A percentile compares a stretch with the other conserved stretches of the same genome.
phyloP scores from a whole-genome alignment of 1,140 invertebrate genomes.

The Diachasmimorpha longicaudata region DNA sequence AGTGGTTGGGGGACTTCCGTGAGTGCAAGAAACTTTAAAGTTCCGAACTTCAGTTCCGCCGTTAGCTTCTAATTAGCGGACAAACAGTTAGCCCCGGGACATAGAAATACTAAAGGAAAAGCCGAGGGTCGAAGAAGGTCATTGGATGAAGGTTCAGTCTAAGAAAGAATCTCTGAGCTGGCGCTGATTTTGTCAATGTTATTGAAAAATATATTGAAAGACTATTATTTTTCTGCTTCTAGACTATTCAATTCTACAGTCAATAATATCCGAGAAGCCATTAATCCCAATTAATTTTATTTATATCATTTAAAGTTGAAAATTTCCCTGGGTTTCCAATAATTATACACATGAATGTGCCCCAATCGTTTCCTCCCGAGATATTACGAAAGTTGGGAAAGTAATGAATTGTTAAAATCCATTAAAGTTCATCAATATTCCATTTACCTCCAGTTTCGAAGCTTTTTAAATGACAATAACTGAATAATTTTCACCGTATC shows the following conservation, averaged over 20 bases:
- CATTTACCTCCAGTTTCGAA: background rate
- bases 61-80: conserved; percentile 63
- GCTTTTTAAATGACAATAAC: background rate
- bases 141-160: background rate
- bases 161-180: too few relatives aligned
- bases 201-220: too few relatives aligned
- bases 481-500: background rate
- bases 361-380: background rate
- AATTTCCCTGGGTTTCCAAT: too few relatives aligned
- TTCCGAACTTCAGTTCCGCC: conserved; percentile 56
- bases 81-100: conserved; percentile 55
- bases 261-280: too few relatives aligned
- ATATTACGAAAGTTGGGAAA: background rate
- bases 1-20: conserved; percentile 35
- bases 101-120: conserved; percentile 26
- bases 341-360: too few relatives aligned
- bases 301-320: too few relatives aligned
- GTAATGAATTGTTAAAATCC: background rate
- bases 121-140: background rate
- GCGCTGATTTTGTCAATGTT: too few relatives aligned
- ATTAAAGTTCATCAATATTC: background rate
- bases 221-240: too few relatives aligned
- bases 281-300: too few relatives aligned
- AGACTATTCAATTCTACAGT: too few relatives aligned
- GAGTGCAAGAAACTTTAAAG: conserved; percentile 59